Evolutionary conservation across 2,888 invertebrate genomes (phyloP).

Genomic region (Ochlodes sylvanus): DNA sequence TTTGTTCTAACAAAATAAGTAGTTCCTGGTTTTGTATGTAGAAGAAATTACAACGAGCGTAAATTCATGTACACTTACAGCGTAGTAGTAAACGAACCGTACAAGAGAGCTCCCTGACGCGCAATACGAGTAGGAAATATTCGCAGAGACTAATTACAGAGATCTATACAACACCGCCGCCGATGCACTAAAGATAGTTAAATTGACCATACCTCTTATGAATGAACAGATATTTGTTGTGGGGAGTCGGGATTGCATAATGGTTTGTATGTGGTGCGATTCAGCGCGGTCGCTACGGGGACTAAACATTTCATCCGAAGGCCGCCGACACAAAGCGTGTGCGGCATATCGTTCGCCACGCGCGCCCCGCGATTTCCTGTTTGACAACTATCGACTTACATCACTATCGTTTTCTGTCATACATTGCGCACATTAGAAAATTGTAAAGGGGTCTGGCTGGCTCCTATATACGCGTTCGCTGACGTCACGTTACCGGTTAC

Average conservation of each 20-base stretch:
- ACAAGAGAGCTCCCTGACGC: constrained; percentile 43
- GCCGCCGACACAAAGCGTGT: constrained; percentile 75
- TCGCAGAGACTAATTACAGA: constrained; percentile 47
- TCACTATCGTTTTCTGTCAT: constrained; percentile 83
- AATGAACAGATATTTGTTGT: constrained; percentile 76
- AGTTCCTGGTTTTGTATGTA: constrained; percentile 72
- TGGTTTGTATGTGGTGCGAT: constrained; percentile 63
- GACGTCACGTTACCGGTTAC: constrained; percentile 70
- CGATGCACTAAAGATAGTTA: constrained; percentile 59
- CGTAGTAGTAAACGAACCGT: constrained; percentile 55
- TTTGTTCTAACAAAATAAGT: constrained; percentile 63
- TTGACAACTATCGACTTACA: constrained; percentile 84
- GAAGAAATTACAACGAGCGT: constrained; percentile 66
- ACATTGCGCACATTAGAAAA: constrained; percentile 77
- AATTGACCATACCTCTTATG: constrained; percentile 66
- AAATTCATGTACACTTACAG: constrained; percentile 46
- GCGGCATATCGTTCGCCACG: constrained; percentile 74
- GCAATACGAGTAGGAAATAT: constrained; percentile 52
- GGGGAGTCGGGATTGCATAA: constrained; percentile 71
- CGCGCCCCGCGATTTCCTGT: constrained; percentile 82
- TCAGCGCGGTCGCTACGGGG: constrained; percentile 57
- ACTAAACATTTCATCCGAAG: constrained; percentile 76
- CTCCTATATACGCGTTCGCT: constrained; percentile 77
- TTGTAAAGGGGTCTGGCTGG: constrained; percentile 77
- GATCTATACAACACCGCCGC: constrained; percentile 52